Base-by-base conservation (phyloP, 2,113 vertebrate genomes). In the Arothron firmamentum region DNA sequence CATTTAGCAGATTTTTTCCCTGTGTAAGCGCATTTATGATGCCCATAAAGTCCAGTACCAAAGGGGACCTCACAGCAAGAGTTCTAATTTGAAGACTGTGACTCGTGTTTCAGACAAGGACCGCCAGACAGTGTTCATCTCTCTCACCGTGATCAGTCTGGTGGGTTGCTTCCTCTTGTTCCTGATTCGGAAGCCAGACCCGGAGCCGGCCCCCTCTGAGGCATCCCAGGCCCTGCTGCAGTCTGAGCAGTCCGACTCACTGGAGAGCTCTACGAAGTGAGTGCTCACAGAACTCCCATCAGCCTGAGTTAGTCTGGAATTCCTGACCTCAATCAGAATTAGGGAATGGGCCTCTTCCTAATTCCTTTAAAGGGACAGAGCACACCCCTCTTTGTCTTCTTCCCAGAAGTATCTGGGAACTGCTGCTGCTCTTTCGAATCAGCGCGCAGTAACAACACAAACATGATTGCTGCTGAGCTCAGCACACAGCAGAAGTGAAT, bases 111-210 rank as follows among this genome's bases (percentile, higher is more conserved):
- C 86, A 99, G 97, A 97, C 77, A 88, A 91, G 0, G 95, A 98
- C 83, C 94, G 96, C 2, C 92, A 91, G 84, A 97, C 94, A 0
- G 94, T 99, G 59, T 99, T 97, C 81, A 97, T 96, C 79, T 93
- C 94, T 9, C 90, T 99, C 58, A 97, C 97, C 0, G 93, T 98
- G 75, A 96, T 99, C 87, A 96, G 96, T 82, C 92, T 98, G 69
- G 93, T 96, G 47, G 97, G 97, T 52, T 95, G 93, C 56, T 94
- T 99, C 82, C 92, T 99, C 17, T 96, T 99, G 89, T 97, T 99
- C 77, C 93, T 99, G 68, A 95, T 99, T 83, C 92, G 94, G 78
- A 93, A 89, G 28, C 90, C 93, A 0, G 92, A 94, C 6, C 58
- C 92, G 0, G 85, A 90, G 1, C 3, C 72, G 0, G 17, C 69